Evolutionary conservation across 2,113 vertebrate species (phyloP).

Genomic region (Rhea pennata): DNA sequence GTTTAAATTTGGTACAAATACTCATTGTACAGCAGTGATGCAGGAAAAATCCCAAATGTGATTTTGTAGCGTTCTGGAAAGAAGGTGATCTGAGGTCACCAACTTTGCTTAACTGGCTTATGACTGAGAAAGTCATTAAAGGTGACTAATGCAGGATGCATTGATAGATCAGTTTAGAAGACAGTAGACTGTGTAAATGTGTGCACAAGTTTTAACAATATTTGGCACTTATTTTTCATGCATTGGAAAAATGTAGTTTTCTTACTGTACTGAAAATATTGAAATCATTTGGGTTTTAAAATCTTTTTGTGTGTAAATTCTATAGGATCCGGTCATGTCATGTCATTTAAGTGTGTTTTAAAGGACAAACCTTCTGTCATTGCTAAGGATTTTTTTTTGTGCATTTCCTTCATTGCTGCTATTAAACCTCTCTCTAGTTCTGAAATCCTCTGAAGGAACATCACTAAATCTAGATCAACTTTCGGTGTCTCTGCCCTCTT

Average conservation of each 20-base stretch:
- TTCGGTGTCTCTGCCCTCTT: not conserved
- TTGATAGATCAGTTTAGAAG: not conserved
- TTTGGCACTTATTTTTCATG: not conserved
- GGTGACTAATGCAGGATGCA: not conserved
- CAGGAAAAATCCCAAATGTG: not conserved
- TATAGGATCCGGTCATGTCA: not conserved
- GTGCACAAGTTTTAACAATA: not conserved
- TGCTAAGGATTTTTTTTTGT: not conserved
- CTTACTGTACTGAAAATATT: not conserved
- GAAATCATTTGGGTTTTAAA: not conserved
- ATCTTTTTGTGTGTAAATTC: not conserved
- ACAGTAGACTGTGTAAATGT: not conserved
- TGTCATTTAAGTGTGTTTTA: not conserved
- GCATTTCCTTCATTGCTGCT: not conserved
- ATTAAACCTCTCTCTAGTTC: not conserved
- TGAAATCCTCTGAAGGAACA: not conserved
- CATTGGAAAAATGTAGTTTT: not conserved
- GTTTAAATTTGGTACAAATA: not conserved
- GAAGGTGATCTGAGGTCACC: constrained; percentile 9
- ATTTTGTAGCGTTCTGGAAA: not conserved
- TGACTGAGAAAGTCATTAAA: not conserved
- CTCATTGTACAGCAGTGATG: not conserved
- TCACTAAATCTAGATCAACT: not conserved
- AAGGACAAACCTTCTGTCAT: not conserved
- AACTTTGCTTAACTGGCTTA: not conserved